These are phyloP conservation scores for Proterorhinus semilunaris DNA, from an alignment of 2,113 vertebrate species.

Conservation along the genomic window DNA sequence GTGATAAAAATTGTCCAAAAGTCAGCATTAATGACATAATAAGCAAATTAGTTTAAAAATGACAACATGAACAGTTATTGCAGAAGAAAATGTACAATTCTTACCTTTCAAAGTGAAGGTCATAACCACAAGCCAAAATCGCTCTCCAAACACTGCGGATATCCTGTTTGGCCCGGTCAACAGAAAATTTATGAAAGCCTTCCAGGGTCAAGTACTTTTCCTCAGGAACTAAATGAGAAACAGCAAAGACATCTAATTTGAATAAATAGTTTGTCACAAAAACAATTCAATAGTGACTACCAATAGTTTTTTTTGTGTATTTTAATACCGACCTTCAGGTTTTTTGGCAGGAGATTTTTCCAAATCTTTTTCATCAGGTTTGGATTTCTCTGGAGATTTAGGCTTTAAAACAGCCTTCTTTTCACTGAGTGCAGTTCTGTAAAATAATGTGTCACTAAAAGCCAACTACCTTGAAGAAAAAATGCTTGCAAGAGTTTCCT, in stretches of 20 bases:
- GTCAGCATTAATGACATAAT: no score
- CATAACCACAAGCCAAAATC: constrained; percentile 92
- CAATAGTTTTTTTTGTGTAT: neutral
- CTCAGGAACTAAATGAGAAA: constrained; percentile 81
- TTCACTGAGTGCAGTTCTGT: constrained; percentile 92
- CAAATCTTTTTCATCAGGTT: constrained; percentile 93
- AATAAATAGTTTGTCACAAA: neutral
- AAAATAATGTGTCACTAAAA: neutral
- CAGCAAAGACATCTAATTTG: neutral
- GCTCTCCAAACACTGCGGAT: constrained; percentile 97
- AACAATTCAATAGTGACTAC: neutral
- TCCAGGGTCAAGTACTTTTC: constrained; percentile 95
- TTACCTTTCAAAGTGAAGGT: constrained; percentile 96
- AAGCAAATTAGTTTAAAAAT: no score
- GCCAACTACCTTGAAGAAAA: neutral
- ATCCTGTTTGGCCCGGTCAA: constrained; percentile 95
- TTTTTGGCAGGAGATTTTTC: constrained; percentile 97
- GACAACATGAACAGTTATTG: no score
- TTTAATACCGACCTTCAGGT: constrained; percentile 81
- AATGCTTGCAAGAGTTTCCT: neutral
- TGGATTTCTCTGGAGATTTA: constrained; percentile 93
- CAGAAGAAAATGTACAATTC: no score
- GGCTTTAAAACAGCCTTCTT: constrained; percentile 94
- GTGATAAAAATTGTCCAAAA: no score
- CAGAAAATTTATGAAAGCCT: constrained; percentile 92